Base-by-base conservation (phyloP, 1,140 invertebrate species). In the Pseudomyrmex cubaensis region DNA sequence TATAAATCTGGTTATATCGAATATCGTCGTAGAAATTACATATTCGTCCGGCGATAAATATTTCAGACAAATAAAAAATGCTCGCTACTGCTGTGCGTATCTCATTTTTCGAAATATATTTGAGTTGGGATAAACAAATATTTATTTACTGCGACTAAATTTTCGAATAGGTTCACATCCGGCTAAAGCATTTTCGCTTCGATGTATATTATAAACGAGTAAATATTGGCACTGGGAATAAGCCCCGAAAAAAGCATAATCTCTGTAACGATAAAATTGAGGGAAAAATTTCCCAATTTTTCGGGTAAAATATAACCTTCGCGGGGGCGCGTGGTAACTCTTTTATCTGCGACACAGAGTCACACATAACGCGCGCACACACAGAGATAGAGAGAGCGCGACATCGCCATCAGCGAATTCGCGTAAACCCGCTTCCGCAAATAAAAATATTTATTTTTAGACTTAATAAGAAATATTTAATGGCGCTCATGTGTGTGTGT, bases 261-360 rank as follows among this genome's bases (percentile, higher is more conserved):
- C 76, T 80, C 76, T 80, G 76, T 80, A 80, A 80, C 76, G 76
- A 80, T 80, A 80, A 80, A 80, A 80, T 80, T 80, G 76, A 80
- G 76, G 76, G 76, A 80, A 80, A 80, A 80, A 80, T 80, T 80
- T 80, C 44, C 76, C 76, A 80, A 80, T 80, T 80, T 80, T 80
- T 80, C 54, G 66, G 54, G 54, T 70, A 80, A 80, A 80, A 80
- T 70, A 80, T 80, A 80, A 70, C 76, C 46, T 48, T 20, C 44
- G 44, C 76, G 56, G 35, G 35, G 35, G 35, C 35, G 35, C 35
- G 35, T 35, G 35, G 35, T 80, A 80, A 80, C 76, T 70, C 66
- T 80, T 80, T 80, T 80, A 80, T 72, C 48, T 35, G 66, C 48
- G 66, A 70, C 54, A 57, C 46, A 70, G 35, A 35, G 54, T 80